A percentile compares a stretch with the other conserved stretches of the same genome.
phyloP scores from a whole-genome alignment of 37 sponge, comb jelly and placozoan species.

The Axinella damicornis region DNA sequence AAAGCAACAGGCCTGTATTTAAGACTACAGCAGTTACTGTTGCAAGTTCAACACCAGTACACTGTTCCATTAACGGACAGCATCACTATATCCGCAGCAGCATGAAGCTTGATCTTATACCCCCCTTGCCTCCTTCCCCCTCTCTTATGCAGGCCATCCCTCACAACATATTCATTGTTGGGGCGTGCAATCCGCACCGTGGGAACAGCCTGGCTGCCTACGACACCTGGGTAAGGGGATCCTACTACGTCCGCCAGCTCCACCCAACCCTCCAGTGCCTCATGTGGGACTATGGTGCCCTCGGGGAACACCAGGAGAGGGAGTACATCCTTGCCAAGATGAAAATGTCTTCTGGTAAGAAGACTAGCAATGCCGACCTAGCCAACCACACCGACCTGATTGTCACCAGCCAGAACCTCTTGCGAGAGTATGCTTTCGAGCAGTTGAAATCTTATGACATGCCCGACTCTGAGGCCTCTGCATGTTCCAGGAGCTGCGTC shows the following conservation, averaged over 20 bases:
- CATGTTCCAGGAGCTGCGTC: slow-evolving; percentile 80
- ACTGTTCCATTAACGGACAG: no score
- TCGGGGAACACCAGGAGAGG: slow-evolving; percentile 76
- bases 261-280: slow-evolving; percentile 83
- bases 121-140: no score
- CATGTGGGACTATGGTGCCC: slow-evolving; percentile 89
- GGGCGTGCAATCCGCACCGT: slow-evolving; percentile 91
- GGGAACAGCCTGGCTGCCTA: slow-evolving; percentile 62
- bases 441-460: slow-evolving; percentile 46
- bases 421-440: slow-evolving; percentile 75
- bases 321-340: slow-evolving; percentile 79
- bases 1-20: no score
- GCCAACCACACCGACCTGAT: slow-evolving; percentile 64
- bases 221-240: slow-evolving; percentile 74
- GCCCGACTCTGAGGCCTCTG: slow-evolving; percentile 44
- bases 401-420: slow-evolving; percentile 64
- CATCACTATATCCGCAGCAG: no score
- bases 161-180: slow-evolving; percentile 77
- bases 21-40: no score
- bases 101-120: no score
- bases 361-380: slow-evolving; percentile 5
- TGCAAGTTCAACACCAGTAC: no score
- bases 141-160: slow-evolving; percentile 57
- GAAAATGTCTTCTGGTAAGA: slow-evolving; percentile 39
- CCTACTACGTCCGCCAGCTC: slow-evolving; percentile 81